Base-by-base conservation (phyloP, 2,888 invertebrate species). In the Sinodicranocentrus sp. region DNA sequence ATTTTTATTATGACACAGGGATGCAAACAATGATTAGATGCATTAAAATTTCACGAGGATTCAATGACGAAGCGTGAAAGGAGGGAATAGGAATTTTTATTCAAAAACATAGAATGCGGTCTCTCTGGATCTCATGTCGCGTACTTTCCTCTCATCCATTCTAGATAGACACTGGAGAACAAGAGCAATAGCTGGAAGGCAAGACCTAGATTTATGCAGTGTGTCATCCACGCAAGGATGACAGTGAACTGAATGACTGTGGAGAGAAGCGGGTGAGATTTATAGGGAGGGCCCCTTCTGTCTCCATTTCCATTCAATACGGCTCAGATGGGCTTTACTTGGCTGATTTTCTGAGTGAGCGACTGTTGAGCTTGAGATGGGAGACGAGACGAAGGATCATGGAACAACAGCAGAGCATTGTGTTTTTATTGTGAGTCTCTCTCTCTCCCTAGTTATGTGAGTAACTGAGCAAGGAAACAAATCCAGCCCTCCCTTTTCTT, bases 281-380 rank as follows among this genome's bases (percentile, higher is more conserved):
- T 78, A 70, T 70, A 70, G 61, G 61, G 71, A 71, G 79, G 71
- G 72, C 79, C 79, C 79, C 79, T 79, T 79, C 79, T 79, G 79
- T 72, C 79, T 63, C 39, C 39, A 79, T 72, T 71, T 71, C 26
- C 65, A 79, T 79, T 71, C 71, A 63, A 71, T 63, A 39, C 65
- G 63, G 39, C 59, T 71, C 70, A 57, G 70, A 61, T 70, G 70
- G 78, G 78, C 17, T 79, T 65, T 70, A 76, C 23, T 48, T 57
- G 52, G n/a, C 33, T 61, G 33, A 61, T 59, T 61, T 23, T 33
- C 63, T 26, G 44, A 43, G 67, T 28, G 44, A n/a, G 48, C 52
- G 75, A 63, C 75, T 67, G 67, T 67, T 76, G 68, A 77, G 68
- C 39, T 33, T 57, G 33, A n/a, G 43, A 59, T 17, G 26, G 26